Conservation (phyloP, 2,888 invertebrate species). For the Calephelis perditalis region DNA sequence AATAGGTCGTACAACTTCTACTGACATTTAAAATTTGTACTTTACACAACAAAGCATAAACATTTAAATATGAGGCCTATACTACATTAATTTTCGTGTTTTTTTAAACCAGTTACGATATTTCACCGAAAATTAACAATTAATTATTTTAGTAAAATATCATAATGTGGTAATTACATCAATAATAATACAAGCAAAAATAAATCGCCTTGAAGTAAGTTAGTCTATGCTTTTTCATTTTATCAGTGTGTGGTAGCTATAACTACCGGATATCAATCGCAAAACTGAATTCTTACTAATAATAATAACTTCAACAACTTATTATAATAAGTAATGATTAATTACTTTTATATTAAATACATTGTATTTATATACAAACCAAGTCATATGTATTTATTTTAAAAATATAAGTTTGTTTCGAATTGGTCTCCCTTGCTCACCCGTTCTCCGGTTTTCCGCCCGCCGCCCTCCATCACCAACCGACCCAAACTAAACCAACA, state of each 20-base stretch:
- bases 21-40: neutral
- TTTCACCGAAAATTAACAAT: no score
- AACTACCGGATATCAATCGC: slow-evolving; percentile 13
- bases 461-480: slow-evolving; percentile 42
- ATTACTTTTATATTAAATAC: no score
- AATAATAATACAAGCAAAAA: no score
- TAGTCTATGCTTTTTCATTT: neutral
- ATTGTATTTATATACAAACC: no score
- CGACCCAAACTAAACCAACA: slow-evolving; percentile 65
- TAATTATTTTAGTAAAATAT: no score
- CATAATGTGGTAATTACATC: no score
- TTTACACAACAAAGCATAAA: neutral
- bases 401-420: slow-evolving; percentile 44
- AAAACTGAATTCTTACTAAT: neutral
- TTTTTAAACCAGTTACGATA: no score
- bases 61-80: no score
- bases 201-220: no score
- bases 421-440: slow-evolving; percentile 57
- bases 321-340: no score
- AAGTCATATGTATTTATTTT: slow-evolving; percentile 18
- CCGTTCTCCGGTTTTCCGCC: slow-evolving; percentile 70
- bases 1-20: neutral
- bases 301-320: no score
- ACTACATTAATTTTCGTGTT: no score
- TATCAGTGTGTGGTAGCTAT: neutral